phyloP scores from a whole-genome alignment of 2,888 invertebrate species.

The Conops quadrifasciatus region DNA sequence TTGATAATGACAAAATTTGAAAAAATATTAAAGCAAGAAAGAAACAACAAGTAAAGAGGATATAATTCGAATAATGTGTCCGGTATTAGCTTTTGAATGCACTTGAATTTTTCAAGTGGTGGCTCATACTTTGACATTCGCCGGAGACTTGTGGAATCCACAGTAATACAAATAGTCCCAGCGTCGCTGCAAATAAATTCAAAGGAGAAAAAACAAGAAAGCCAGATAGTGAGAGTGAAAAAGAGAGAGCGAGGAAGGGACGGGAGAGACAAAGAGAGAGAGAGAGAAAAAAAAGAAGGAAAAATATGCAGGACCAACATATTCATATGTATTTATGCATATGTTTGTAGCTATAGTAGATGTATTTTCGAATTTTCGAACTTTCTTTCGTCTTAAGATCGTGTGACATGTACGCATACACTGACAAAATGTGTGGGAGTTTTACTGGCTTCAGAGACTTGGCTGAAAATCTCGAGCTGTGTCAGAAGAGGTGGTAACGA shows the following conservation, averaged over 20 bases:
- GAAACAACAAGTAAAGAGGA: too few relatives aligned
- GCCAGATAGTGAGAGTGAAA: constrained; percentile 25
- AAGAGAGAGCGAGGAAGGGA: constrained; percentile 34
- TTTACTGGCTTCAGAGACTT: too few relatives aligned
- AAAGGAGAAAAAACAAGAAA: constrained; percentile 49
- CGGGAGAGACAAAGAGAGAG: constrained; percentile 32
- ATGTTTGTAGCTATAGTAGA: too few relatives aligned
- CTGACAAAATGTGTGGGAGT: too few relatives aligned
- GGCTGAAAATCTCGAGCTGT: too few relatives aligned
- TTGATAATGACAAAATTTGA: constrained; percentile 25
- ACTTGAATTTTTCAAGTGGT: constrained; percentile 42
- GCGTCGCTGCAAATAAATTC: constrained; percentile 63
- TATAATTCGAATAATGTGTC: too few relatives aligned
- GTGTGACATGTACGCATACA: too few relatives aligned
- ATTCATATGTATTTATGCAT: too few relatives aligned
- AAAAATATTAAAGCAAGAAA: not conserved
- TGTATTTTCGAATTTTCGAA: not conserved
- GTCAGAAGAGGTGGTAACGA: too few relatives aligned
- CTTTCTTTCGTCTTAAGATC: too few relatives aligned
- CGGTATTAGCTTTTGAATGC: constrained; percentile 19
- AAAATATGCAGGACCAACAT: constrained; percentile 20
- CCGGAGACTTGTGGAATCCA: constrained; percentile 67
- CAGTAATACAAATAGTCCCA: constrained; percentile 65
- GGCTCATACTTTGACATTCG: constrained; percentile 72
- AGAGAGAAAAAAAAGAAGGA: constrained; percentile 21